These are phyloP conservation scores for Callaeas wilsoni DNA, from an alignment of 2,113 vertebrate genomes.

Conservation along the genomic window DNA sequence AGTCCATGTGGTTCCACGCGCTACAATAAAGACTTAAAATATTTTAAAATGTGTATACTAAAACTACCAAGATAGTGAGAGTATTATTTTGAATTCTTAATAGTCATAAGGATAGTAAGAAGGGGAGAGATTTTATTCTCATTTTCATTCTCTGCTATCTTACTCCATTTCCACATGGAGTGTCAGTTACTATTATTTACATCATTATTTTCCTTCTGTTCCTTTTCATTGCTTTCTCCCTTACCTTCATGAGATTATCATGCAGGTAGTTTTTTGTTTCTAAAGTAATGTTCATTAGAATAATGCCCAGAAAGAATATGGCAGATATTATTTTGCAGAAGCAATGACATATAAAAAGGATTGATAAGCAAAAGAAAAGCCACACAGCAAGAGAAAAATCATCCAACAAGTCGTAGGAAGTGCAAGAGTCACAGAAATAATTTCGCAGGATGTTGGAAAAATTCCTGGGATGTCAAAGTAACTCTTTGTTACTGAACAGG, in stretches of 20 bases:
- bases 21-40: background rate
- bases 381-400: background rate
- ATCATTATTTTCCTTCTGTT: background rate
- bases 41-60: background rate
- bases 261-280: background rate
- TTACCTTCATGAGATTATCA: background rate
- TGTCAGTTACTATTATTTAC: background rate
- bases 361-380: accelerated
- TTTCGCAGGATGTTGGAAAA: background rate
- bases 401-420: background rate
- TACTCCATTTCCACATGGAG: background rate
- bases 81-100: background rate
- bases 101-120: background rate
- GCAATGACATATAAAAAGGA: background rate
- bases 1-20: background rate
- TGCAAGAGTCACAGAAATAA: background rate
- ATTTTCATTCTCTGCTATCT: background rate
- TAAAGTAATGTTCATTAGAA: background rate
- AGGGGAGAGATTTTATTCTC: background rate
- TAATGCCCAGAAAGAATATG: background rate
- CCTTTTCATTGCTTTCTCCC: background rate
- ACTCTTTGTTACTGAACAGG: background rate
- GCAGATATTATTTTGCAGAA: background rate
- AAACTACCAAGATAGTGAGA: background rate
- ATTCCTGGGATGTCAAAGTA: background rate